Percentiles rank a stretch among this genome's conserved stretches.
phyloP scores from a whole-genome alignment of 35 echinoderm and acorn worm genomes.

The Heliocidaris erythrogramma region DNA sequence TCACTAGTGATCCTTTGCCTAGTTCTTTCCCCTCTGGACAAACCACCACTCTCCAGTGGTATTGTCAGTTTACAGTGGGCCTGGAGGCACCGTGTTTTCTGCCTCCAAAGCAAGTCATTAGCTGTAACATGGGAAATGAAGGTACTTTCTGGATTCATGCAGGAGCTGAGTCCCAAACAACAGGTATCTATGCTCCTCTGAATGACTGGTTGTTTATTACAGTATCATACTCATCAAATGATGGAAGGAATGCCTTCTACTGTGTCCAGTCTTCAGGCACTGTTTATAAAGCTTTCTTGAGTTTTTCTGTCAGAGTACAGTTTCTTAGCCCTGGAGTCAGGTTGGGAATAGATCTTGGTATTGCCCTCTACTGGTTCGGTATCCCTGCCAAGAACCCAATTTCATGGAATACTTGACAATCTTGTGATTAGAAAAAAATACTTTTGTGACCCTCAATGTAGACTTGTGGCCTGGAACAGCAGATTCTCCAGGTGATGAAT shows the following conservation, averaged over 20 bases:
- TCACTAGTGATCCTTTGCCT: slow-evolving; percentile 60
- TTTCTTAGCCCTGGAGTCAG: slow-evolving; percentile 52
- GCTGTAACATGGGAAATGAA: slow-evolving; percentile 59
- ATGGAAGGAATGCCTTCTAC: slow-evolving; percentile 61
- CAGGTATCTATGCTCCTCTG: slow-evolving; percentile 44
- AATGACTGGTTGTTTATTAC: slow-evolving; percentile 79
- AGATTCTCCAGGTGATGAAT: slow-evolving; percentile 63
- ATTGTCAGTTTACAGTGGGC: slow-evolving; percentile 45
- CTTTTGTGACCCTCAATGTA: neutral
- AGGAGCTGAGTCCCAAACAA: slow-evolving; percentile 44
- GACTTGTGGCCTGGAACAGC: slow-evolving; percentile 45
- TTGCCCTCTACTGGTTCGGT: slow-evolving; percentile 56
- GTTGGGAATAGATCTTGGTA: slow-evolving; percentile 80
- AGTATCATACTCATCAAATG: slow-evolving; percentile 49
- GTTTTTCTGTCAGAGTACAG: neutral
- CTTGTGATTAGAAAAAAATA: slow-evolving; percentile 23
- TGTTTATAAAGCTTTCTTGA: slow-evolving; percentile 19
- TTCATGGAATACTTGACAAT: slow-evolving; percentile 69
- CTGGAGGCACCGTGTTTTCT: slow-evolving; percentile 70
- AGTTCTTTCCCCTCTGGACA: slow-evolving; percentile 8
- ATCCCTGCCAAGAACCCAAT: slow-evolving; percentile 44
- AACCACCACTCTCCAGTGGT: slow-evolving; percentile 65
- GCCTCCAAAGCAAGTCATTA: slow-evolving; percentile 57
- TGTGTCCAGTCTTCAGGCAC: slow-evolving; percentile 51
- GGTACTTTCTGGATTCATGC: slow-evolving; percentile 62